These are phyloP conservation scores for Danionella cerebrum DNA, from an alignment of 2,113 vertebrate species.

Conservation along the genomic window DNA sequence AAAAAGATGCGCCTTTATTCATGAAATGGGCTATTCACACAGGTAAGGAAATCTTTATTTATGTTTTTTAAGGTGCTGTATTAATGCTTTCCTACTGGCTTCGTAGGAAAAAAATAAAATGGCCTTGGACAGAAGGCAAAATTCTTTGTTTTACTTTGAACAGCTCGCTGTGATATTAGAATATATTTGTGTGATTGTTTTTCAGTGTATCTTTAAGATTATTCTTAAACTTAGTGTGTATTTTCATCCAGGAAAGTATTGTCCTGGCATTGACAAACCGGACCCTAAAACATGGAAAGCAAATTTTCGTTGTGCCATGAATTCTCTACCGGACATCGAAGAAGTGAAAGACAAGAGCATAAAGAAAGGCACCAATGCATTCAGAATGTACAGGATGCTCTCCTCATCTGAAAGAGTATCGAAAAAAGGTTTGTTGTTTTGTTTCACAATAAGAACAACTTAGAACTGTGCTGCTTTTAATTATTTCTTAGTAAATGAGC, in stretches of 20 bases:
- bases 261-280: constrained; percentile 76
- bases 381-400: constrained; percentile 80
- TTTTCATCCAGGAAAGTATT: constrained; percentile 71
- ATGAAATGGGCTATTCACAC: constrained; percentile 85
- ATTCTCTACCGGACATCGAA: constrained; percentile 83
- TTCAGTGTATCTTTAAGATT: not conserved
- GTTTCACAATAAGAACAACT: no score
- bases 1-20: constrained; percentile 82
- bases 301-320: constrained; percentile 85
- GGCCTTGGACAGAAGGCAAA: no score
- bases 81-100: no score
- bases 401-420: constrained; percentile 70
- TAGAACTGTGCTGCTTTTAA: no score
- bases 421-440: constrained; percentile 65
- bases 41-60: no score
- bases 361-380: constrained; percentile 84
- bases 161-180: no score
- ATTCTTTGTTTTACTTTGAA: no score
- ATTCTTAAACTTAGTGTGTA: not conserved
- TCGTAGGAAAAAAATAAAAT: no score
- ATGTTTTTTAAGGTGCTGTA: no score
- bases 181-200: not conserved
- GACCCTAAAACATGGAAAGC: constrained; percentile 88
- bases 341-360: constrained; percentile 86
- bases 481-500: no score